Evolutionary conservation across 2,888 invertebrate species (phyloP), one percentile per base, ranked within the genome.

Genomic region (Malacosoma neustria): DNA sequence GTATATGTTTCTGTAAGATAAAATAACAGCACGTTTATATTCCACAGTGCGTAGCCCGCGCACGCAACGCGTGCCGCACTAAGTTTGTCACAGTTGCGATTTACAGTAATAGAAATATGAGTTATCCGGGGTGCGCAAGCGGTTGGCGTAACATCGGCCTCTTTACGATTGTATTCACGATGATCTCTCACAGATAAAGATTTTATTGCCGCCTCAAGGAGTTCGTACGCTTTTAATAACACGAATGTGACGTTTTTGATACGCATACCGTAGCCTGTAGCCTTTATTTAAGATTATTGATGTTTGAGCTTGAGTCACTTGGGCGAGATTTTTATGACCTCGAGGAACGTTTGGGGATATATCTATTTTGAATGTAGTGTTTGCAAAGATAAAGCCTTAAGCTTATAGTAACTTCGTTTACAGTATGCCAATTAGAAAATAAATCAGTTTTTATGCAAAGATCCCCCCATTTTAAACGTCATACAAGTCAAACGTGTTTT

Each of bases 101-200:
- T 66, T 69, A 68, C 59, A 57, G 64, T 72, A 68, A 72, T 72
- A 70, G 69, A 73, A 72, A 72, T 68, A 61, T 68, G 71, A 72
- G 67, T 73, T 71, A 74, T 62, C 63, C 63, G 63, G 52, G 54
- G 53, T 51, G 45, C 48, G 57, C 64, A 57, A 42, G 50, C 52
- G 61, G 62, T 49, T 38, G 40, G 49, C 40, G 43, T 34, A 45
- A 46, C 22, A 22, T 5, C 22, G 22, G 22, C 22, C 22, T 9
- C 22, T 22, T 22, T 22, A 22, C 22, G 22, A 22, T 22, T 22
- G 22, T 22, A 22, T 22, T 22, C 22, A 7, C 22, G 22, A 22
- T 22, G 22, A 22, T 22, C 22, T 22, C 22, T 22, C 5, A 9
- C 22, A 22, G 22, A 22, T 22, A 22, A 22, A 22, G 22, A 9